These are phyloP conservation scores for Mustela erminea DNA, from an alignment of 2,797 vertebrate species.

Conservation along the genomic window DNA sequence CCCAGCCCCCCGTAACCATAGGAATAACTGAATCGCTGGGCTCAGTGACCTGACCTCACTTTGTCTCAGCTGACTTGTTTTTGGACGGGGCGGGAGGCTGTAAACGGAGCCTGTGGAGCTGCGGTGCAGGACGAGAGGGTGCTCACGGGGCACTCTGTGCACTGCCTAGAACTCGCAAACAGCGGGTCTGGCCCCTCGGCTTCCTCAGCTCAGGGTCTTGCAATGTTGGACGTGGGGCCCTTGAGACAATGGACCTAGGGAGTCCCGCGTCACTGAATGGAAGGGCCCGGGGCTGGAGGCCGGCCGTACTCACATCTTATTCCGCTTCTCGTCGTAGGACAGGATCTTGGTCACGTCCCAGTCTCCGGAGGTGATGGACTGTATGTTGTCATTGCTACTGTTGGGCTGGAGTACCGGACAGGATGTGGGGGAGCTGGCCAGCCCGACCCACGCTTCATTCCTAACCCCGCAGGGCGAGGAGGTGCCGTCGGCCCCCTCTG, in stretches of 20 bases:
- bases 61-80: fast-evolving
- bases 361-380: constrained; percentile 97
- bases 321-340: constrained; percentile 93
- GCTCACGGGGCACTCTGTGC: not conserved
- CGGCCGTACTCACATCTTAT: constrained; percentile 93
- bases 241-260: not conserved
- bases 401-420: constrained; percentile 90
- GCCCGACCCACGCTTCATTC: not conserved
- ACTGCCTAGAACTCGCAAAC: not conserved
- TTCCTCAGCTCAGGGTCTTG: fast-evolving
- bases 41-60: too few relatives aligned
- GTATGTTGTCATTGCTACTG: constrained; percentile 94
- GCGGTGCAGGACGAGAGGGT: fast-evolving
- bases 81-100: not conserved
- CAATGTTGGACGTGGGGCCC: too few relatives aligned
- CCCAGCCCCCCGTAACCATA: fast-evolving
- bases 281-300: not conserved
- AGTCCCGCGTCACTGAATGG: not conserved
- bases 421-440: fast-evolving
- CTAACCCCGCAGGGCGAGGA: fast-evolving
- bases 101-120: fast-evolving
- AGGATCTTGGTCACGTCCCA: constrained; percentile 98
- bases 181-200: fast-evolving
- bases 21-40: too few relatives aligned
- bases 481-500: not conserved